Conservation (phyloP, 1,140 invertebrate genomes). For the Tribolium madens region DNA sequence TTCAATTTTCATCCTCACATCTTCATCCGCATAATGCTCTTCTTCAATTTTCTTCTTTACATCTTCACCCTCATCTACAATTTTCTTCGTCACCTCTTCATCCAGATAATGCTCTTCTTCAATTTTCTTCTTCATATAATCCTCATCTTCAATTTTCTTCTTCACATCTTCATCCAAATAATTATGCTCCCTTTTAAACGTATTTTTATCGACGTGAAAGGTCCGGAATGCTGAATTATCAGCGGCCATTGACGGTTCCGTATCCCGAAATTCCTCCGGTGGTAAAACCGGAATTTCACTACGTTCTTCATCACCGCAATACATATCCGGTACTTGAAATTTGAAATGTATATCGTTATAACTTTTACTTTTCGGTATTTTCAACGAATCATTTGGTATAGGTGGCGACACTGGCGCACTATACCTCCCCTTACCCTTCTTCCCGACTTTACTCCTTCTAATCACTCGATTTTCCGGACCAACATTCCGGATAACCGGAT, state of each 20-base stretch:
- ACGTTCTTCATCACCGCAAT: neutral
- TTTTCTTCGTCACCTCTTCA: neutral
- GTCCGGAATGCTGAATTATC: neutral
- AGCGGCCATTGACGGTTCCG: neutral
- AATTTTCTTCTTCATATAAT: too few species aligned
- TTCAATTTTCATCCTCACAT: too few species aligned
- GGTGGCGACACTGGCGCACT: neutral
- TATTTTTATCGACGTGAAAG: slow-evolving; percentile 1
- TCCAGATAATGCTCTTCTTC: neutral
- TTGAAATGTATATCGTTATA: slow-evolving; percentile 30
- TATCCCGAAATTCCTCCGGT: slow-evolving; percentile 16
- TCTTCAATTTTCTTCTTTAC: neutral
- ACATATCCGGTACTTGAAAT: slow-evolving; percentile 1
- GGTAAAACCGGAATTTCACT: neutral
- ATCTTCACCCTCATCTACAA: too few species aligned
- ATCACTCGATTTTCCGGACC: slow-evolving; percentile 13
- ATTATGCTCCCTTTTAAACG: slow-evolving; percentile 15
- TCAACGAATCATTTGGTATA: neutral
- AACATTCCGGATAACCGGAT: slow-evolving; percentile 27
- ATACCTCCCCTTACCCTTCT: slow-evolving; percentile 1
- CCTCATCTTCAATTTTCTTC: neutral
- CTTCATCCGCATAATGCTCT: too few species aligned
- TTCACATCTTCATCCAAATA: slow-evolving; percentile 32
- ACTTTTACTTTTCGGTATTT: slow-evolving; percentile 1
- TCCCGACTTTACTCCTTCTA: slow-evolving; percentile 6